Conservation (phyloP, 1,140 invertebrate genomes). For the Carposina sasakii region DNA sequence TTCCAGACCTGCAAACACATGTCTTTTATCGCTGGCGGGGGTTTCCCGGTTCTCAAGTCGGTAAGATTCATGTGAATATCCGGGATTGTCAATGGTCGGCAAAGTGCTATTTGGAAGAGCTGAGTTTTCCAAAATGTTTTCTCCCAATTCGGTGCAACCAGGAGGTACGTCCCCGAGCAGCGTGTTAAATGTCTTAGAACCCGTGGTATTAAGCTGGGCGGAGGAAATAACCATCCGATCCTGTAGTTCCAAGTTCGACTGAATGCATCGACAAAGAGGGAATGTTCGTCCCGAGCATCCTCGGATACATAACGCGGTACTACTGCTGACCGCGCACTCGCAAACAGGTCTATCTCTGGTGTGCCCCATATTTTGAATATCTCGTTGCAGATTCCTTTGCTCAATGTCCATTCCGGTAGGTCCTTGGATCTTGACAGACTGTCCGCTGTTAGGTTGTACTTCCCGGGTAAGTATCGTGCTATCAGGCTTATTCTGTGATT, state of each 20-base stretch:
- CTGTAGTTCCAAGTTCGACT: too few species aligned
- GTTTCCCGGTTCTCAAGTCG: slow-evolving; percentile 18
- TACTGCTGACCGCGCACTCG: slow-evolving; percentile 18
- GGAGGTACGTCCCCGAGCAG: slow-evolving; percentile 10
- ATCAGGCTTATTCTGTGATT: slow-evolving; percentile 17
- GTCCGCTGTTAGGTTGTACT: slow-evolving; percentile 31
- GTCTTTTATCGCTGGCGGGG: background rate
- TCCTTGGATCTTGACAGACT: slow-evolving; percentile 16
- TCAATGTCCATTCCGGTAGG: slow-evolving; percentile 28
- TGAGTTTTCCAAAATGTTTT: slow-evolving; percentile 7
- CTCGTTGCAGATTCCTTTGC: slow-evolving; percentile 14
- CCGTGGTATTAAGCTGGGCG: slow-evolving; percentile 27
- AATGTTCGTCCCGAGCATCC: slow-evolving; percentile 18
- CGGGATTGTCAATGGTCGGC: background rate
- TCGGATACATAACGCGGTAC: slow-evolving; percentile 19
- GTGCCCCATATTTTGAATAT: slow-evolving; percentile 19
- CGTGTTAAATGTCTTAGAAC: slow-evolving; percentile 25
- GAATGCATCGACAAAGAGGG: slow-evolving; percentile 27
- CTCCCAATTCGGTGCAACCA: slow-evolving; percentile 5
- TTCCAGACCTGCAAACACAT: background rate
- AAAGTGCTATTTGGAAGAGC: background rate
- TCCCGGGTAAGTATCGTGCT: slow-evolving; percentile 18
- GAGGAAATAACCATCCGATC: too few species aligned
- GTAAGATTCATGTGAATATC: slow-evolving; percentile 3
- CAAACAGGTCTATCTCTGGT: slow-evolving; percentile 31